Conservation (phyloP, 1,140 invertebrate genomes). For the Atta colombica region DNA sequence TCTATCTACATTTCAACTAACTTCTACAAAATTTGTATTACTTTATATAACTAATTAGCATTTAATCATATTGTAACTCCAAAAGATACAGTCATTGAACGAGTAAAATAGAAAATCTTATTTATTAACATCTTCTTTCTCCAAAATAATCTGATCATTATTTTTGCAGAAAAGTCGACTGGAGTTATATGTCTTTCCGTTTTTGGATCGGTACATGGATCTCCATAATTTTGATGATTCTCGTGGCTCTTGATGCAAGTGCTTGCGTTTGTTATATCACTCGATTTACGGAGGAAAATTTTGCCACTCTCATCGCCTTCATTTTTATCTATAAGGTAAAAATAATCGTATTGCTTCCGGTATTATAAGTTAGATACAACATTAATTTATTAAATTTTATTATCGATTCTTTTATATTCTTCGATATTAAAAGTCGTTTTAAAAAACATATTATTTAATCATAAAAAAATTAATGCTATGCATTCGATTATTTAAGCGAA, state of each 20-base stretch:
- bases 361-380: too few species aligned
- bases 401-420: neutral
- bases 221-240: conserved; percentile 93
- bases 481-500: neutral
- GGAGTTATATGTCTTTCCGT: conserved; percentile 97
- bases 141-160: conserved; percentile 18
- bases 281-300: conserved; percentile 99
- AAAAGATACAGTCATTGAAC: neutral
- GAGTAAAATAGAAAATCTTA: neutral
- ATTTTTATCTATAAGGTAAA: conserved; percentile 99
- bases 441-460: neutral
- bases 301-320: conserved; percentile 98
- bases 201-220: conserved; percentile 99
- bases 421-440: neutral
- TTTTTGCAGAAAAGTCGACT: conserved; percentile 88
- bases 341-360: neutral
- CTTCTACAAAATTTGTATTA: neutral
- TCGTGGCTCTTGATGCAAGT: conserved; percentile 98
- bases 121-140: conserved; percentile 31
- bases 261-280: conserved; percentile 99
- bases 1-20: neutral
- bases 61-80: neutral
- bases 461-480: neutral
- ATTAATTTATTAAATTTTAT: neutral
- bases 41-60: neutral